Conservation (phyloP, 2,113 vertebrate genomes). For the Cebidichthys violaceus region DNA sequence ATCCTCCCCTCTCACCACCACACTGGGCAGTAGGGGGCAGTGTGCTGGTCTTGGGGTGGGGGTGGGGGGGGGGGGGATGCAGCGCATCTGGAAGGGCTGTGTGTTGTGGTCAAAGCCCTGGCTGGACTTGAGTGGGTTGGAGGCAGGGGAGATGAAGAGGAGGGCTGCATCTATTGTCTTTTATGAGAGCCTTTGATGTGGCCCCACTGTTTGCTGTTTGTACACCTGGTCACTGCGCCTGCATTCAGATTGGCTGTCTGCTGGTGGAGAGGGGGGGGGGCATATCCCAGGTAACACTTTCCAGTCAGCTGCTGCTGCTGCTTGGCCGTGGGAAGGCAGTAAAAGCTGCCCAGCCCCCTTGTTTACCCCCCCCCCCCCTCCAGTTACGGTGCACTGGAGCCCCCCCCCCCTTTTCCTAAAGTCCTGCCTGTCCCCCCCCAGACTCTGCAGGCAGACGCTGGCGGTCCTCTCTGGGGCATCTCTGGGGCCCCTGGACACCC, state of each 20-base stretch:
- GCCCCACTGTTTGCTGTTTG: slow-evolving; percentile 82
- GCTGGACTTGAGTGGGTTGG: background rate
- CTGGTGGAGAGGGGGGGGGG: slow-evolving; percentile 11
- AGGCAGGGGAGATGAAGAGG: slow-evolving; percentile 24
- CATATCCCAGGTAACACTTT: slow-evolving; percentile 82
- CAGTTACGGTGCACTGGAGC: slow-evolving; percentile 68
- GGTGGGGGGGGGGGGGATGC: background rate
- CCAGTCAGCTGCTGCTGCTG: slow-evolving; percentile 75
- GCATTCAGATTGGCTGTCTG: slow-evolving; percentile 76
- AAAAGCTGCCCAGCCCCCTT: slow-evolving; percentile 74
- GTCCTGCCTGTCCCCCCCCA: slow-evolving; percentile 44
- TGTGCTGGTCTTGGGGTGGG: background rate
- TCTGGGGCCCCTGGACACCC: slow-evolving; percentile 35
- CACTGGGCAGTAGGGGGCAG: slow-evolving; percentile 70
- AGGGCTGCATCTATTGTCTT: slow-evolving; percentile 80
- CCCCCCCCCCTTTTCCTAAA: slow-evolving; percentile 19
- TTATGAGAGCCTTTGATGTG: slow-evolving; percentile 86
- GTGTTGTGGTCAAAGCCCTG: slow-evolving; percentile 45
- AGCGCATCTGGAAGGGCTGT: slow-evolving; percentile 27
- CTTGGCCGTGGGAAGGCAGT: slow-evolving; percentile 83
- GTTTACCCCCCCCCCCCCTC: slow-evolving; percentile 69
- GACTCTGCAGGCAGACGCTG: slow-evolving; percentile 60
- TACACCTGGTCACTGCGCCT: slow-evolving; percentile 81
- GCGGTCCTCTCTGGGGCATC: slow-evolving; percentile 27
- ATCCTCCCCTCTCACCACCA: background rate